Conservation (phyloP, 2,888 invertebrate species). For the Xanthorhoe designata region DNA sequence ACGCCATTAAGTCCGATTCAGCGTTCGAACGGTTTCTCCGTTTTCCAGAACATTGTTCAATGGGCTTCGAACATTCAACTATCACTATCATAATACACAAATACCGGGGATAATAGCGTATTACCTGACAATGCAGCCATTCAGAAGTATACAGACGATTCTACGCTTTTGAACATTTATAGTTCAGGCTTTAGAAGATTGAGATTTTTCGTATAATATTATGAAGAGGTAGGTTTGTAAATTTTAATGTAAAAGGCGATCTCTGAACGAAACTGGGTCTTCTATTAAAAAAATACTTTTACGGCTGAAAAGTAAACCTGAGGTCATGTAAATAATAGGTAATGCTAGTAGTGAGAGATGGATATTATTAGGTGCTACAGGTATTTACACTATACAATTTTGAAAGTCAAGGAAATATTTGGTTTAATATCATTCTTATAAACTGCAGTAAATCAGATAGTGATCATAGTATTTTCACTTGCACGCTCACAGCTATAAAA, state of each 20-base stretch:
- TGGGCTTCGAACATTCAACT: conserved; percentile 35
- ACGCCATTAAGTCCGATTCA: conserved; percentile 29
- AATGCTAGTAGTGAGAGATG: too few relatives aligned
- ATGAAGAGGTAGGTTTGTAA: neutral
- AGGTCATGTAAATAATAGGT: too few relatives aligned
- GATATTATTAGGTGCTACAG: too few relatives aligned
- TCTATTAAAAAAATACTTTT: neutral
- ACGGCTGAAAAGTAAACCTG: too few relatives aligned
- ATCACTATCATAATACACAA: conserved; percentile 33
- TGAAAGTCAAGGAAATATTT: too few relatives aligned
- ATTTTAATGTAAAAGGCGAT: neutral
- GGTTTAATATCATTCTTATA: too few relatives aligned
- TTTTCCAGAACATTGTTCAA: conserved; percentile 32
- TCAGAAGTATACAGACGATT: conserved; percentile 26
- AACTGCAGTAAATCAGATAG: neutral
- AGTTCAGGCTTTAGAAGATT: neutral
- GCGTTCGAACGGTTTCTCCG: conserved; percentile 25
- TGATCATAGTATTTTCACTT: conserved; percentile 11
- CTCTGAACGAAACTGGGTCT: neutral
- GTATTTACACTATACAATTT: too few relatives aligned
- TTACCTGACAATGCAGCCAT: conserved; percentile 35
- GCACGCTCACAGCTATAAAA: conserved; percentile 8
- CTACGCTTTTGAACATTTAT: conserved; percentile 18
- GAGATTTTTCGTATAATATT: neutral
- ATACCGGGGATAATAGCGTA: conserved; percentile 36